phyloP scores from a whole-genome alignment of 2,113 vertebrate genomes.

The Brachyistius frenatus region DNA sequence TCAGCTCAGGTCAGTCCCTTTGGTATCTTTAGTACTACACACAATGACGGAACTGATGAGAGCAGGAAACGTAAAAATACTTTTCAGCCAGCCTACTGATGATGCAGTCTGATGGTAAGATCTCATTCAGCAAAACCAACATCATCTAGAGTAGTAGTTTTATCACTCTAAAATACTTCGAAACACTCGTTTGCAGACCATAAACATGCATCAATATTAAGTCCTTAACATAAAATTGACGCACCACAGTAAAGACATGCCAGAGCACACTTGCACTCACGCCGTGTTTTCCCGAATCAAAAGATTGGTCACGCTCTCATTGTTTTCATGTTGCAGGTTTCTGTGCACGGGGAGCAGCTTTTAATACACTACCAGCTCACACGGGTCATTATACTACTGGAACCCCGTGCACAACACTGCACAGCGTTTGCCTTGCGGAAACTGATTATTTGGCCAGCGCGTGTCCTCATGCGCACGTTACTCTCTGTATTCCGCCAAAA shows the following conservation, averaged over 20 bases:
- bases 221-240: slow-evolving; percentile 24
- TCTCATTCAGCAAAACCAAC: background rate
- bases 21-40: background rate
- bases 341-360: background rate
- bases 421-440: background rate
- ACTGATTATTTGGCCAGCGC: slow-evolving; percentile 14
- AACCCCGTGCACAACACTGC: background rate
- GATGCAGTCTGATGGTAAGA: background rate
- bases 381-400: background rate
- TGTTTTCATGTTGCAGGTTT: slow-evolving; percentile 12
- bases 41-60: background rate
- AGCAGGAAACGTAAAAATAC: background rate
- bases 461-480: slow-evolving; percentile 5
- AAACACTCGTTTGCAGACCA: background rate
- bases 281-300: background rate
- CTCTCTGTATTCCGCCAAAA: slow-evolving; percentile 7
- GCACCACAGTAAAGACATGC: background rate
- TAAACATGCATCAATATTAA: slow-evolving; percentile 7
- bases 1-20: slow-evolving; percentile 31
- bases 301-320: background rate
- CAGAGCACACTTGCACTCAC: slow-evolving; percentile 3
- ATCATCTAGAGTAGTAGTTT: slow-evolving; percentile 7
- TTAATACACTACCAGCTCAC: slow-evolving; percentile 4
- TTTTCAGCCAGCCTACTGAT: background rate
- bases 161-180: background rate